These are phyloP conservation scores for Etheostoma perlongum DNA, from an alignment of 2,797 vertebrate genomes.

Conservation along the genomic window DNA sequence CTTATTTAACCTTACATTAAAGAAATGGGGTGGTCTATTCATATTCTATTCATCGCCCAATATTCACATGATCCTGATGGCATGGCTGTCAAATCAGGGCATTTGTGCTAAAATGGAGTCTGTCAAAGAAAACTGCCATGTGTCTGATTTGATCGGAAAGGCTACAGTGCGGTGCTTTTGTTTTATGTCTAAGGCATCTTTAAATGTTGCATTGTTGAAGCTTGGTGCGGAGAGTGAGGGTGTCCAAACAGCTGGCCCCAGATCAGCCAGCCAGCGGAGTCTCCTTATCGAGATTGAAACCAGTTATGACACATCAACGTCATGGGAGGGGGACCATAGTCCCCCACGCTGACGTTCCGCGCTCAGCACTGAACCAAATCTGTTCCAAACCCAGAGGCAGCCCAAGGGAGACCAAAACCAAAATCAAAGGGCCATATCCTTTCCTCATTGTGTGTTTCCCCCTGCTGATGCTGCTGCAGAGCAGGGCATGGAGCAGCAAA, in stretches of 20 bases:
- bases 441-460: constrained; percentile 49
- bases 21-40: constrained; percentile 42
- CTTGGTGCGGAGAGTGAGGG: constrained; percentile 10
- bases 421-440: constrained; percentile 77
- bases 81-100: constrained; percentile 52
- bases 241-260: constrained; percentile 57
- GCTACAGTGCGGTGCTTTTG: constrained; percentile 12
- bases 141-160: constrained; percentile 53
- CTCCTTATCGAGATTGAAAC: constrained; percentile 57
- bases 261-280: constrained; percentile 52
- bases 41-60: constrained; percentile 38
- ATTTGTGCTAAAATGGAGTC: constrained; percentile 49
- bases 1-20: constrained; percentile 14
- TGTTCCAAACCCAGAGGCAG: constrained; percentile 68
- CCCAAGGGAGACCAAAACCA: constrained; percentile 67
- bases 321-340: constrained; percentile 14
- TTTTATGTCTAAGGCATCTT: constrained; percentile 39
- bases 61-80: constrained; percentile 27
- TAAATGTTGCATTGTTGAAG: constrained; percentile 48
- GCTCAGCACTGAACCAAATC: constrained; percentile 64
- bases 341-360: constrained; percentile 43
- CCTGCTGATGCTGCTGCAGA: constrained; percentile 56
- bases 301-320: constrained; percentile 58
- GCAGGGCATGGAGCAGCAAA: constrained; percentile 54
- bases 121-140: constrained; percentile 43